Base-by-base conservation (phyloP, 2,113 vertebrate species). In the Mobula birostris region DNA sequence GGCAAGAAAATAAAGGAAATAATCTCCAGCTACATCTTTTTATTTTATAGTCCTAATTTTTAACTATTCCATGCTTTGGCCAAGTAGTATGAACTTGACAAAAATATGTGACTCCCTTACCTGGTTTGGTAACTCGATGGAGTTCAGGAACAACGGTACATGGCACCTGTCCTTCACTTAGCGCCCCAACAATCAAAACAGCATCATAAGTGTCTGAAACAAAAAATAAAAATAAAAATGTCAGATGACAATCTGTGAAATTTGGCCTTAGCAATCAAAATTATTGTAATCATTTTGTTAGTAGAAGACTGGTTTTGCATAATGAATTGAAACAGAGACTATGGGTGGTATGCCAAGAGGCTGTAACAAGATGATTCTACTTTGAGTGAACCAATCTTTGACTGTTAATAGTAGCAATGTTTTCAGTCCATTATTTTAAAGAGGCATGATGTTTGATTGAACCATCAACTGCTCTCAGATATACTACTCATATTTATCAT, bases 171-270 rank as follows among this genome's bases (percentile, higher is more conserved):
- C 98, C 97, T 0, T 94, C 94, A 66, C 98, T 98, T 94, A 99
- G 96, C 0, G 96, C 98, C 7, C 98, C 98, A 70, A 98, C 97
- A 0, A 98, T 96, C 36, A 98, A 94, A 94, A 98, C 97, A 0
- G 97, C 97, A 0, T 99, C 97, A 90, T 97, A 98, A 1, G 82
- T 94, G 72, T 95, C 98, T 98, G 95, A 83, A 95, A 94, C 11
- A 95, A n/a, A 85, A 24, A 78, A n/a, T 58, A 61, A 21, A 29
- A 68, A 48, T 48, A 94, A 79, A 9, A 79, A 87, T 63, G 58
- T 4, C 56, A 61, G 83, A 63, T 15, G 21, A 85, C 21, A 19
- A 56, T 7, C 36, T 63, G 56, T 29, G 58, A 63, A 87, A 87
- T 63, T 61, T 87, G 83, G 58, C 24, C 21, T 61, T 87, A 24